phyloP scores from a whole-genome alignment of 2,888 invertebrate species.

The Leucoma salicis region DNA sequence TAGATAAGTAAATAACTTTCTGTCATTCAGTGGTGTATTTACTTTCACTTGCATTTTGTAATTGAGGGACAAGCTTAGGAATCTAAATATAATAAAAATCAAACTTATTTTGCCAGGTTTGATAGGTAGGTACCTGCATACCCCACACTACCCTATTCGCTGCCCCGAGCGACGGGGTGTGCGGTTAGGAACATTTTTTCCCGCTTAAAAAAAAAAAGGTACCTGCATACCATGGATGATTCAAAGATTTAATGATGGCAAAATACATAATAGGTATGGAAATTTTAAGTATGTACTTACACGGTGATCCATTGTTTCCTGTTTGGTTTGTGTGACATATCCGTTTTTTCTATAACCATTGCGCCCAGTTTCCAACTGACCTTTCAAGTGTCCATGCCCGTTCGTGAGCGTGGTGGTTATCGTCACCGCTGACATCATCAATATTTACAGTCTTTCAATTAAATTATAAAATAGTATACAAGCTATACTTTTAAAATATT shows the following conservation, averaged over 20 bases:
- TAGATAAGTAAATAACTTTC: constrained; percentile 26
- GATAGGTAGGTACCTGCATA: too few relatives aligned
- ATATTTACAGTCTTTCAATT: constrained; percentile 30
- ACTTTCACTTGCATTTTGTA: constrained; percentile 40
- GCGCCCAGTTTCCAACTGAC: constrained; percentile 58
- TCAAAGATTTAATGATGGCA: too few relatives aligned
- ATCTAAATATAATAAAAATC: too few relatives aligned
- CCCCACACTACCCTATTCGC: too few relatives aligned
- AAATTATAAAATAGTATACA: constrained; percentile 13
- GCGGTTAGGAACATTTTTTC: too few relatives aligned
- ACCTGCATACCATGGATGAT: too few relatives aligned
- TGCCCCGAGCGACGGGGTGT: too few relatives aligned
- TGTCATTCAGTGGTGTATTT: constrained; percentile 17
- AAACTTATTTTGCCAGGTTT: too few relatives aligned
- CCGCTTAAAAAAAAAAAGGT: too few relatives aligned
- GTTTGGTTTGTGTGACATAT: constrained; percentile 57
- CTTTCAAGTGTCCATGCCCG: constrained; percentile 63
- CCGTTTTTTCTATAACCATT: constrained; percentile 71
- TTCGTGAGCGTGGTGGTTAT: constrained; percentile 68
- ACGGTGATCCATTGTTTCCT: constrained; percentile 46
- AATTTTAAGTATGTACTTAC: constrained; percentile 61
- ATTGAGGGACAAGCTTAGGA: too few relatives aligned
- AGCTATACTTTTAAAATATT: constrained; percentile 18
- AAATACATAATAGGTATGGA: too few relatives aligned
- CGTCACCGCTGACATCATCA: constrained; percentile 67